Evolutionary conservation across 1,140 invertebrate species (phyloP), one percentile per base, ranked within the genome.

Genomic region (Daktulosphaira vitifoliae): DNA sequence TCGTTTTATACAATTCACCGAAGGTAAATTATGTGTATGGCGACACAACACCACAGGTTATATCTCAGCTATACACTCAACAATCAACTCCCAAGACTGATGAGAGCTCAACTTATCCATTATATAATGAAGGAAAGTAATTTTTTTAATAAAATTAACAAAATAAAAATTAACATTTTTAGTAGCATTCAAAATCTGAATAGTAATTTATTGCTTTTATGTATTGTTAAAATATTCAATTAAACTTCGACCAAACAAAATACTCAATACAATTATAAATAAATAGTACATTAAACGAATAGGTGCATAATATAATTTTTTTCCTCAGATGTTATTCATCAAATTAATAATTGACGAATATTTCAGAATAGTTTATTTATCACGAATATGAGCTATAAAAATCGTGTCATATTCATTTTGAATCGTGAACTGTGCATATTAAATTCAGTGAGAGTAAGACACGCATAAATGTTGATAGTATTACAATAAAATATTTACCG

Each of bases 81-180:
- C 56, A 62, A 48, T 62, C 42, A 39, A 62, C 56, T 46, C 42
- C 56, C 11, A 62, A 62, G 56, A 62, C 56, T 62, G 56, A 62
- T 33, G 56, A 62, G 29, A 62, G 56, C 56, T 62, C 56, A 62
- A 62, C 56, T 25, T 2, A 18, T 25, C 46, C 56, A 25, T 33
- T 62, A 25, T 3, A 22, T 23, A 62, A 39, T 29, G 20, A n/a
- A 9, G 56, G 39, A 48, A 46, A 26, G 26, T 48, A 62, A 62
- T 20, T 25, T 13, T 26, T 39, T 3, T 56, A 56, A 6, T 38
- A 26, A 11, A 39, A 39, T 25, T 16, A 20, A 23, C 22, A 18
- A 37, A 4, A 33, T 33, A 11, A 11, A 33, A 33, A 6, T 6
- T 33, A 6, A 5, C 11, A 56, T 7, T 22, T 39, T 54, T 54